These are phyloP conservation scores for Drosophila basisetae DNA, from an alignment of 2,888 invertebrate genomes.

Conservation along the genomic window DNA sequence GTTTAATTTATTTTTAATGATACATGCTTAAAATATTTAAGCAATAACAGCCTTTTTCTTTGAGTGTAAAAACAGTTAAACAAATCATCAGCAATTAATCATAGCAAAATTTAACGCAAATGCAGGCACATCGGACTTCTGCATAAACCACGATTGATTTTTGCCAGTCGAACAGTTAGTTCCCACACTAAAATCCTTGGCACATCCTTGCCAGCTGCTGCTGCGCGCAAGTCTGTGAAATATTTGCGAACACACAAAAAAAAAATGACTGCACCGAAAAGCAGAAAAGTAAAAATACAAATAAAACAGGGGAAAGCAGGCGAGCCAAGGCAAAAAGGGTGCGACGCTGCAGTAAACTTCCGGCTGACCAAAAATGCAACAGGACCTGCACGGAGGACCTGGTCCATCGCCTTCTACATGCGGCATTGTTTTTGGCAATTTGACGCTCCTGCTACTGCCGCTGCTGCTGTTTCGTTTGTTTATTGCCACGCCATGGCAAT, in stretches of 20 bases:
- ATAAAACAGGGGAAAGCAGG: constrained; percentile 39
- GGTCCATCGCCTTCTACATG: constrained; percentile 49
- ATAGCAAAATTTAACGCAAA: constrained; percentile 47
- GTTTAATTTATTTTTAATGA: not conserved
- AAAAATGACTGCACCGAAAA: constrained; percentile 39
- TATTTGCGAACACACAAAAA: constrained; percentile 70
- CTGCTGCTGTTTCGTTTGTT: constrained; percentile 64
- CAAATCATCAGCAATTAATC: constrained; percentile 52
- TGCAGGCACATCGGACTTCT: constrained; percentile 61
- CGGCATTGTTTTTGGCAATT: constrained; percentile 48
- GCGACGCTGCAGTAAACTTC: constrained; percentile 77
- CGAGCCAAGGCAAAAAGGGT: constrained; percentile 60
- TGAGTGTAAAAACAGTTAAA: not conserved
- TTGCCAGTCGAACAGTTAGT: constrained; percentile 57
- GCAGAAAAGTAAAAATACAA: constrained; percentile 35
- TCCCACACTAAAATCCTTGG: constrained; percentile 51
- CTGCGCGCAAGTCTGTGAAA: constrained; percentile 69
- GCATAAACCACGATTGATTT: constrained; percentile 73
- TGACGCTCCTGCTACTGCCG: constrained; percentile 38
- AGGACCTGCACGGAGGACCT: constrained; percentile 58
- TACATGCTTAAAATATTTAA: not conserved
- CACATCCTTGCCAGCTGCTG: constrained; percentile 58
- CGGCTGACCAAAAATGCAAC: constrained; percentile 77
- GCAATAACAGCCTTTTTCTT: not conserved
- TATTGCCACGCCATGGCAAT: constrained; percentile 73